Base-by-base conservation (phyloP, 2,113 vertebrate species). In the Neogobius melanostomus region DNA sequence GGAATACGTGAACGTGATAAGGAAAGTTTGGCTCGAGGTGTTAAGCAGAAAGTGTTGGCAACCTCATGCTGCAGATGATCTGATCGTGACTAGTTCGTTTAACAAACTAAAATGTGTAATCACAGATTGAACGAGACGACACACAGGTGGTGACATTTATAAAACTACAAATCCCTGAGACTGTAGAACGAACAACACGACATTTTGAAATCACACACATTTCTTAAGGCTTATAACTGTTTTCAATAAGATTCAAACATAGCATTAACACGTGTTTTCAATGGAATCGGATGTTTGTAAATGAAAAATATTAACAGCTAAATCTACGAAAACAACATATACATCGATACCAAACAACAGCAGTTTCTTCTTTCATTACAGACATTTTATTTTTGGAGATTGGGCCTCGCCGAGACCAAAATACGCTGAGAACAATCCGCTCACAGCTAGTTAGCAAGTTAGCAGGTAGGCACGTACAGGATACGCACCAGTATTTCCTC, bases 401-500 rank as follows among this genome's bases (percentile, higher is more conserved):
- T 70, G 75, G 86, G 86, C 84, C 88, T 52, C 1, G 6, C 46
- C 56, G 36, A 63, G 43, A n/a, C 43, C 44, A 42, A 44, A 6
- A 6, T 46, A 64, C 71, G 59, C n/a, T 69, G 61, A 62, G 28
- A 71, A 72, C 68, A 71, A 70, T 61, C 52, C 59, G 1, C n/a
- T 10, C 8, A 11, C 11, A 65, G 77, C 76, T 85, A 82, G 68
- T 17, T 68, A 62, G 57, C 74, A 57, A 64, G 17, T 36, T 36
- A 68, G 79, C 67, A 68, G 36, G 12, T 42, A 44, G 12, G 7
- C n/a, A 61, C 59, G 59, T 61, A 1, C 59, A n/a, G 8, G 12
- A 17, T 79, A 88, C 87, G 76, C 82, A 90, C 88, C 88, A 76
- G 68, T 47, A 53, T 49, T 74, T 77, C 57, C 78, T 69, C 79